Conservation (phyloP, 2,113 vertebrate genomes). For the Xiphias gladius region DNA sequence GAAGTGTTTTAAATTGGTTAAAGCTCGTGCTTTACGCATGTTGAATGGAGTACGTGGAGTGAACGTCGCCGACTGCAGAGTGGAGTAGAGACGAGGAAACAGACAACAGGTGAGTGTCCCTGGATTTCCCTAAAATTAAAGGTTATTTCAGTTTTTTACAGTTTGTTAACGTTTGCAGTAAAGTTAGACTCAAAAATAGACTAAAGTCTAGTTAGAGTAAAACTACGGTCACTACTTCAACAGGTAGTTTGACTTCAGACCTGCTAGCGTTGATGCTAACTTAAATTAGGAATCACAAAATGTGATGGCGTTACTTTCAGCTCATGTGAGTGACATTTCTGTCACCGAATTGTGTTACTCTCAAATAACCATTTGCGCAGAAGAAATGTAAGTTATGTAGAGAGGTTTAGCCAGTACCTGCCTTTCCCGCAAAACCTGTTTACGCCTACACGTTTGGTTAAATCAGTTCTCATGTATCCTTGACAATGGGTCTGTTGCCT, state of each 20-base stretch:
- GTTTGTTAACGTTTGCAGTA: not conserved
- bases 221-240: not conserved
- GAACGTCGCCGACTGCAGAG: not conserved
- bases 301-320: not conserved
- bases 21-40: accelerated
- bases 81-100: not conserved
- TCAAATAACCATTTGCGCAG: not conserved
- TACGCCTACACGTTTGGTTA: not conserved
- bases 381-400: not conserved
- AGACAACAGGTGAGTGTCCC: slow-evolving; percentile 17
- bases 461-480: not conserved
- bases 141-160: no score
- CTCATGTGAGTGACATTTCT: not conserved
- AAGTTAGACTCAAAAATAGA: not conserved
- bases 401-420: not conserved
- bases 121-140: not conserved
- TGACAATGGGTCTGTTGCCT: not conserved
- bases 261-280: not conserved
- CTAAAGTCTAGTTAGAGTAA: no score
- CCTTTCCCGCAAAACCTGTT: slow-evolving; percentile 65
- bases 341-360: not conserved
- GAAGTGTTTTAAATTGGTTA: not conserved
- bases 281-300: not conserved
- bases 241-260: not conserved
- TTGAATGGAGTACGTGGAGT: not conserved